These are phyloP conservation scores for Meandrusa payeni DNA, from an alignment of 2,888 invertebrate genomes.

Conservation along the genomic window DNA sequence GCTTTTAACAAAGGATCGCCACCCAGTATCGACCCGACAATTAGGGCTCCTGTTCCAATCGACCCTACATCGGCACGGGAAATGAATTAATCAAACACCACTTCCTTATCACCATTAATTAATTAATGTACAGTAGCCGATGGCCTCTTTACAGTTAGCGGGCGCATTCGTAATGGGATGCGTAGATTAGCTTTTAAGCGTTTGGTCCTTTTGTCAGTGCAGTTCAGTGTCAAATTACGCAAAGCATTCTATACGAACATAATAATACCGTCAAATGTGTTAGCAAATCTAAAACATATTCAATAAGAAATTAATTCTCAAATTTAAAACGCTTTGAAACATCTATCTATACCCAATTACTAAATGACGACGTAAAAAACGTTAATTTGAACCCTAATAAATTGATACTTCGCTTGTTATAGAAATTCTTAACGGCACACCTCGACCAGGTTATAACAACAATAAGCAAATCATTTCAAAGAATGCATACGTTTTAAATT, in stretches of 20 bases:
- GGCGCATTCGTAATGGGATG: conserved; percentile 2
- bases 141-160: conserved; percentile 9
- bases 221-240: too few species aligned
- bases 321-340: too few species aligned
- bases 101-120: conserved; percentile 15
- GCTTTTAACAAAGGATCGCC: conserved; percentile 26
- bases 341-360: too few species aligned
- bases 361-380: too few species aligned
- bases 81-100: conserved; percentile 24
- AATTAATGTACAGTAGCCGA: conserved; percentile 4
- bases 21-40: conserved; percentile 15
- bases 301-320: too few species aligned
- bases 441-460: conserved; percentile 2
- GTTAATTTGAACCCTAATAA: too few species aligned
- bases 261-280: too few species aligned
- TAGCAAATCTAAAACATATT: too few species aligned
- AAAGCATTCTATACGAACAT: too few species aligned
- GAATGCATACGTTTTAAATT: conserved; percentile 4
- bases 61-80: conserved; percentile 17
- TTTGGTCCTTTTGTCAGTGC: not conserved
- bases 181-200: not conserved
- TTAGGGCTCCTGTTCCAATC: conserved; percentile 18
- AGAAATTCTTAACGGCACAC: not conserved
- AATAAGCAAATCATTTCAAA: not conserved
- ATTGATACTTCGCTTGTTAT: too few species aligned